Evolutionary conservation across 2,113 vertebrate genomes (phyloP).

Genomic region (Cryptoleucopteryx plumbea): DNA sequence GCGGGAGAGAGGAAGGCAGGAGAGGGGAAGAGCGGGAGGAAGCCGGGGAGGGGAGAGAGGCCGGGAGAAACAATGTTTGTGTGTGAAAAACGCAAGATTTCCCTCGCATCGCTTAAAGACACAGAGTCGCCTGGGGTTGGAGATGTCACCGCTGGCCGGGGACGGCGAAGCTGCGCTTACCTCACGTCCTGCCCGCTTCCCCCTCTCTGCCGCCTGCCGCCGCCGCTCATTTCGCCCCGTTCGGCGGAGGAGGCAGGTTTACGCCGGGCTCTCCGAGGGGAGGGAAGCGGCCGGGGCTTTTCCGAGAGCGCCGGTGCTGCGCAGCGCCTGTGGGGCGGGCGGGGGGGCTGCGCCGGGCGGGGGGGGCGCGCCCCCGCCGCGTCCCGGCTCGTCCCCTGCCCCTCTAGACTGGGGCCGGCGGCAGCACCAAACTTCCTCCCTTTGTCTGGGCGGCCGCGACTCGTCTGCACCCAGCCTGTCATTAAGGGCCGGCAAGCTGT

Average conservation of each 20-base stretch:
- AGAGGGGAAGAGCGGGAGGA: background rate
- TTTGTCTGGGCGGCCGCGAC: background rate
- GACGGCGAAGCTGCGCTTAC: background rate
- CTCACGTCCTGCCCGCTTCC: background rate
- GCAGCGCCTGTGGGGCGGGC: background rate
- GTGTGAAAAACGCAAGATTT: background rate
- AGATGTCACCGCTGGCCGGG: background rate
- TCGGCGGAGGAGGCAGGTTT: background rate
- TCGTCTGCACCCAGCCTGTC: background rate
- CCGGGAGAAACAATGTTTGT: background rate
- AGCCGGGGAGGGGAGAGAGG: background rate
- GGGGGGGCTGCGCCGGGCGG: background rate
- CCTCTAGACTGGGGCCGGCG: background rate
- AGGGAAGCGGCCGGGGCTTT: background rate
- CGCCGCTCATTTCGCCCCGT: background rate
- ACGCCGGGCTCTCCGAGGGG: background rate
- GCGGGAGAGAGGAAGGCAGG: background rate
- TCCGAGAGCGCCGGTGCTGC: background rate
- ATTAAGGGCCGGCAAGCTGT: slow-evolving; percentile 18
- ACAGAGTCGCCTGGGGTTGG: background rate
- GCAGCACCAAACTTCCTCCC: background rate
- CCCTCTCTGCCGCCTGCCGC: background rate
- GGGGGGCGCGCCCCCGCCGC: background rate
- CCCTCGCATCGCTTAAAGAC: background rate
- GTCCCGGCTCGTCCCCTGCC: background rate